These are phyloP conservation scores for Sweltsa coloradensis DNA, from an alignment of 1,140 invertebrate genomes.

Conservation along the genomic window DNA sequence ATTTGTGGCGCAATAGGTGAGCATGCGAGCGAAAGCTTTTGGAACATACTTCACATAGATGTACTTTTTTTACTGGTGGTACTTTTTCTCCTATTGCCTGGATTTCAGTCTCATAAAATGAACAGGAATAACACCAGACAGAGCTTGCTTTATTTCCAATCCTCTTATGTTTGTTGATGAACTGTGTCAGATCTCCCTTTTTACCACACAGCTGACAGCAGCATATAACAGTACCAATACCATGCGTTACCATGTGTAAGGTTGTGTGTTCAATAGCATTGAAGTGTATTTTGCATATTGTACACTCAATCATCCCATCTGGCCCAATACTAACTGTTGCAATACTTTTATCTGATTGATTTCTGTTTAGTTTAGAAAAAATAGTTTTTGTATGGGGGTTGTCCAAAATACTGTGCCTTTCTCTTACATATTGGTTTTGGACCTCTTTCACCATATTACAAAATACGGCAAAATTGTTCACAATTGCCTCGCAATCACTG, in stretches of 20 bases:
- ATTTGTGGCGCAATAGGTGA: constrained; percentile 20
- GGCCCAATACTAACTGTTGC: constrained; percentile 12
- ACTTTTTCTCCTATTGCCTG: not conserved
- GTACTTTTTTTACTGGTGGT: not conserved
- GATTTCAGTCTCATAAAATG: not conserved
- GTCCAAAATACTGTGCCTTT: not conserved
- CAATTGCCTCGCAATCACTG: constrained; percentile 14
- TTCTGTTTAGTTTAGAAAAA: not conserved
- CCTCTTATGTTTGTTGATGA: constrained; percentile 8
- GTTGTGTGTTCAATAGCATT: constrained; percentile 13
- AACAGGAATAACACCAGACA: not conserved
- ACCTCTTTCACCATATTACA: constrained; percentile 15
- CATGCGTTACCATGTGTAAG: constrained; percentile 17
- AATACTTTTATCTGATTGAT: not conserved
- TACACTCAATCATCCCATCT: constrained; percentile 15
- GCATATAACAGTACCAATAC: constrained; percentile 17
- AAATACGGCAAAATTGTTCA: constrained; percentile 16
- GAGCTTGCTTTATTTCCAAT: not conserved
- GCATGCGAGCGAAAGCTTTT: constrained; percentile 21
- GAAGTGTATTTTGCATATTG: constrained; percentile 13
- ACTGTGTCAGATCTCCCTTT: constrained; percentile 12
- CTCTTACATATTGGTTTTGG: constrained; percentile 10
- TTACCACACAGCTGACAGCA: constrained; percentile 16
- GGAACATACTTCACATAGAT: constrained; percentile 22
- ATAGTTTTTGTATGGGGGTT: not conserved